Base-by-base conservation (phyloP, 1,140 invertebrate genomes). In the Odontomachus brunneus region DNA sequence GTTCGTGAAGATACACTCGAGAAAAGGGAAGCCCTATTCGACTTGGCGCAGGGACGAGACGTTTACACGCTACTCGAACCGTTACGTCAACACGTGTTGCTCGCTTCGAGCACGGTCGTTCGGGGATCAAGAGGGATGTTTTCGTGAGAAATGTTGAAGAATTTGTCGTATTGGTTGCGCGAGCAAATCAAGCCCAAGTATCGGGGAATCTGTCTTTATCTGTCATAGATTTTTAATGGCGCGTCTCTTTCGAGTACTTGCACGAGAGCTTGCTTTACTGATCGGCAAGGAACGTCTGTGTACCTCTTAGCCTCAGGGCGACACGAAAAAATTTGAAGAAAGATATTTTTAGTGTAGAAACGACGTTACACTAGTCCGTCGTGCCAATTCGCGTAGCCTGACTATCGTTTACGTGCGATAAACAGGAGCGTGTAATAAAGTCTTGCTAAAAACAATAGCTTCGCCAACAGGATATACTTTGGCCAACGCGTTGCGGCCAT, bases 51-150 rank as follows among this genome's bases (percentile, higher is more conserved):
- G 65, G 63, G 57, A 84, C 60, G 60, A 44, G 38, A 86, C 88
- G 76, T 90, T 88, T 86, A 87, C 88, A 85, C 22, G 80, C 48
- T 55, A 15, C 44, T 63, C 71, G 67, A 88, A 63, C 22, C 63
- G 65, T 86, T 86, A 69, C 67, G 83, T 89, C 83, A 85, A 89
- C 86, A 87, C 63, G 59, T 84, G 59, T 72, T 66, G 73, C 44
- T 81, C 63, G 53, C 62, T 60, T 33, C 60, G 2, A 1, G 29
- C 29, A 2, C 2, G 5, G 29, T 33, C 29, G 29, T 5, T n/a
- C n/a, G n/a, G 29, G 26, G 51, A 19, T 78, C 12, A 69, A 55
- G 29, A 78, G 67, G 55, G 29, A 7, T 17, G 2, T 62, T 62
- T 62, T n/a, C 1, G 22, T 26, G 9, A 17, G 24, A 75, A 65